Percentiles rank a stretch among this genome's conserved stretches.
Evolutionary conservation across 2,797 vertebrate species (phyloP).

Genomic region (Anolis apletophallus): DNA sequence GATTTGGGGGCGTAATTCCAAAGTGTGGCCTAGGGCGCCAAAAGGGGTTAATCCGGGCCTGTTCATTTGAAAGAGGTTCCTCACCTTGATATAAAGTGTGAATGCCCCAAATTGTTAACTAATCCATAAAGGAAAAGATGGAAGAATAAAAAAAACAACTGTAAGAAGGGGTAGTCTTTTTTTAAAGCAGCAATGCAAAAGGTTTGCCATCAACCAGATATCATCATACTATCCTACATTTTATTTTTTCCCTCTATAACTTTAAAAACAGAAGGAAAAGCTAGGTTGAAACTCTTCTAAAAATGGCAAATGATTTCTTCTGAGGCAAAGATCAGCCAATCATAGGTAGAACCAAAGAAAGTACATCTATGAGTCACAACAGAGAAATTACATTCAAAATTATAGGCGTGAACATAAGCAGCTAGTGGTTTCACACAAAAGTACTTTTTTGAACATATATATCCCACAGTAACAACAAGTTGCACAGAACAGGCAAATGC

Average conservation of each 20-base stretch:
- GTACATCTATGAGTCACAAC: not conserved
- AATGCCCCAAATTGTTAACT: slow-evolving; percentile 61
- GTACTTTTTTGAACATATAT: too few relatives aligned
- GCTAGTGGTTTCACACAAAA: too few relatives aligned
- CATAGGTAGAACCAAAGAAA: not conserved
- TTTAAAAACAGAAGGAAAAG: not conserved
- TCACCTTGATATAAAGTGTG: too few relatives aligned
- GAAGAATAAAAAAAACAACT: slow-evolving; percentile 17
- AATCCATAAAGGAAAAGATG: slow-evolving; percentile 54
- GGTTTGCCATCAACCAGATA: too few relatives aligned
- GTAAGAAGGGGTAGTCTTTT: too few relatives aligned
- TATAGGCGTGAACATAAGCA: too few relatives aligned
- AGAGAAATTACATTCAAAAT: not conserved
- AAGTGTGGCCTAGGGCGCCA: too few relatives aligned
- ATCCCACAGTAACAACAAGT: not conserved
- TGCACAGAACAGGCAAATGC: not conserved
- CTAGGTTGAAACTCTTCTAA: not conserved
- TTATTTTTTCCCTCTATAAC: too few relatives aligned
- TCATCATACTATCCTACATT: not conserved
- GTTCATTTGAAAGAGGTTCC: too few relatives aligned
- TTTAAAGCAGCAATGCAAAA: too few relatives aligned
- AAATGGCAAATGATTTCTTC: not conserved
- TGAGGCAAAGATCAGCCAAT: not conserved
- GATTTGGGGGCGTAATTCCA: too few relatives aligned
- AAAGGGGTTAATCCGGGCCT: too few relatives aligned